phyloP scores from a whole-genome alignment of 2,113 vertebrate species.

The Phaethornis superciliosus region DNA sequence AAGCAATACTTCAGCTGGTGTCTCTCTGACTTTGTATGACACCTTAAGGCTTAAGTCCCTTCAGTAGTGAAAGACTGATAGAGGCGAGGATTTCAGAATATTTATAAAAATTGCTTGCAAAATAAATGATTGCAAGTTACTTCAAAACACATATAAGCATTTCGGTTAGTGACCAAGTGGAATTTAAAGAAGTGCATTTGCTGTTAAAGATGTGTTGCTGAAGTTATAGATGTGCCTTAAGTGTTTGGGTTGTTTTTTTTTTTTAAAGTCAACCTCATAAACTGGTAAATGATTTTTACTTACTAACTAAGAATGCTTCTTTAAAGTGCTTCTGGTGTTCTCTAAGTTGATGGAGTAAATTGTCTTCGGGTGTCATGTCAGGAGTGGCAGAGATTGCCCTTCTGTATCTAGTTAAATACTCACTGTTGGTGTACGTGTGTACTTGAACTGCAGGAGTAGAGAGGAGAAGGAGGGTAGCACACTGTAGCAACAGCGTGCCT shows the following conservation, averaged over 20 bases:
- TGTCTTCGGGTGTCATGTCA: neutral
- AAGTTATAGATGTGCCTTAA: neutral
- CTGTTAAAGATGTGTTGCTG: neutral
- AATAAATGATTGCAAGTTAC: neutral
- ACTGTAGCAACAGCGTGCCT: neutral
- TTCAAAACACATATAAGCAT: neutral
- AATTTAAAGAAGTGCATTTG: neutral
- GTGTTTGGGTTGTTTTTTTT: neutral
- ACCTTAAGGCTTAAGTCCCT: neutral
- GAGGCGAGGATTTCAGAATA: neutral
- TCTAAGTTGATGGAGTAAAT: neutral
- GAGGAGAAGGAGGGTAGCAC: neutral
- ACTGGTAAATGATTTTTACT: neutral
- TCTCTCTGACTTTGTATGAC: neutral
- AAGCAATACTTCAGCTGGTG: neutral
- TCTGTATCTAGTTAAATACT: neutral
- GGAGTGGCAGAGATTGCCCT: neutral
- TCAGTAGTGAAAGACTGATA: neutral
- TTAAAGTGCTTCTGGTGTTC: neutral
- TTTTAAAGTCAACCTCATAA: neutral
- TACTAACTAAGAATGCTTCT: neutral
- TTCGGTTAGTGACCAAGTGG: neutral
- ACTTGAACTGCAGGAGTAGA: neutral
- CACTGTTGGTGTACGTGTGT: neutral
- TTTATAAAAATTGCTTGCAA: neutral